Percentiles rank a stretch among this genome's conserved stretches.
Conservation (phyloP, 2,113 vertebrate genomes). For the Scomber colias region DNA sequence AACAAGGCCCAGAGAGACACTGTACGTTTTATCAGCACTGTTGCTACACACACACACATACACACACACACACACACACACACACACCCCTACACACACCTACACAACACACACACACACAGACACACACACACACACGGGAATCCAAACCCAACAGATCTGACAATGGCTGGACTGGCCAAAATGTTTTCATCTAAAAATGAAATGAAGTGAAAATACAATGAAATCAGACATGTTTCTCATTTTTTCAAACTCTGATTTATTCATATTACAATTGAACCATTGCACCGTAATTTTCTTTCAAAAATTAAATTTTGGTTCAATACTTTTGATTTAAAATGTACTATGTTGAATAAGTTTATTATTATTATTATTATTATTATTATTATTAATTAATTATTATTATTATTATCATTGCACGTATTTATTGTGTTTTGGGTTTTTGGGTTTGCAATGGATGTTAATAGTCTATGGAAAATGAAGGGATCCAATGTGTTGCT, state of each 20-base stretch:
- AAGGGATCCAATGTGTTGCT: conserved; percentile 70
- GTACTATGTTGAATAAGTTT: conserved; percentile 21
- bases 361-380: conserved; percentile 51
- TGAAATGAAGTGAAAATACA: conserved; percentile 16
- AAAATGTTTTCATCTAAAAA: conserved; percentile 38
- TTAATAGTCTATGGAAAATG: conserved; percentile 66
- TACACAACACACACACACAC: conserved; percentile 45
- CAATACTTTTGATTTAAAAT: conserved; percentile 22
- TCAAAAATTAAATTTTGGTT: conserved; percentile 35
- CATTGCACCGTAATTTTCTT: conserved; percentile 63
- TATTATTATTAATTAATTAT: conserved; percentile 57
- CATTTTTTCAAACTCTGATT: conserved; percentile 33
- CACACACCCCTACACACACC: conserved; percentile 30
- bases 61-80: conserved; percentile 38
- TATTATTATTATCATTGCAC: conserved; percentile 73
- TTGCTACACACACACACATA: conserved; percentile 28
- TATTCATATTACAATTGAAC: conserved; percentile 34
- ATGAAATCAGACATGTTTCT: conserved; percentile 33
- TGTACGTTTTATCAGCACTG: conserved; percentile 53
- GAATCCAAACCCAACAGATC: conserved; percentile 19
- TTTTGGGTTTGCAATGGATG: conserved; percentile 74
- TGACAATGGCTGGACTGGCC: conserved; percentile 24
- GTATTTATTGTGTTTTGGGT: conserved; percentile 72
- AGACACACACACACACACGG: conserved; percentile 24
- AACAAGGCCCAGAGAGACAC: conserved; percentile 53